phyloP scores from a whole-genome alignment of 2,113 vertebrate genomes.

The Antigone vipio region DNA sequence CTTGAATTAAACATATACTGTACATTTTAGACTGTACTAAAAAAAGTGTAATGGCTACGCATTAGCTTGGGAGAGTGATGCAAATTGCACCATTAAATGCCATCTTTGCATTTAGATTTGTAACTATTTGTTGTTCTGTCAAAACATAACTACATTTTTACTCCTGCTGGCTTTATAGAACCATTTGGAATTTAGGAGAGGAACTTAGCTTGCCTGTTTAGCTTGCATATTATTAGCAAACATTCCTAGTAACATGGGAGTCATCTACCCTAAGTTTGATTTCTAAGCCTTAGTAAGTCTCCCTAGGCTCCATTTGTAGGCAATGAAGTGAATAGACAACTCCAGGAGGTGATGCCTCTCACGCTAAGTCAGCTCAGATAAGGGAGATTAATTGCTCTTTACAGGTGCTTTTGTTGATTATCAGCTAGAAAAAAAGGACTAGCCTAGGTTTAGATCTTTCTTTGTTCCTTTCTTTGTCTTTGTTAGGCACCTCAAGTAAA shows the following conservation, averaged over 20 bases:
- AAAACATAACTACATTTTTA: not conserved
- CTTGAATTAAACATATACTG: not conserved
- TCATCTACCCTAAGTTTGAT: not conserved
- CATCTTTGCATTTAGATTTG: constrained; percentile 4
- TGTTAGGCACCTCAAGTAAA: not conserved
- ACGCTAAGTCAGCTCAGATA: constrained; percentile 9
- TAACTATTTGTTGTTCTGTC: not conserved
- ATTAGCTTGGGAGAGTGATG: not conserved
- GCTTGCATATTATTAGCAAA: not conserved
- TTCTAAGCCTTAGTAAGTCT: not conserved
- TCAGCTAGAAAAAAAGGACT: not conserved
- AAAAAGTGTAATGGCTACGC: not conserved
- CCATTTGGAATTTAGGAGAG: not conserved
- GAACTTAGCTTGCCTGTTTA: not conserved
- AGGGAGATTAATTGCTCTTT: constrained; percentile 31
- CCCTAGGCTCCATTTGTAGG: not conserved
- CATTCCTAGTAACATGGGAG: not conserved
- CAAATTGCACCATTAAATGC: not conserved
- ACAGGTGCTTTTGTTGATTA: not conserved
- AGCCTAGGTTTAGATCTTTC: not conserved
- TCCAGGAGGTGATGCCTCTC: not conserved
- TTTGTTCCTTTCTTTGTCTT: constrained; percentile 8
- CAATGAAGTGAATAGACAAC: not conserved
- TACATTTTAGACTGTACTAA: not conserved
- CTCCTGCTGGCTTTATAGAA: not conserved